Evolutionary conservation across 2,113 vertebrate species (phyloP).

Genomic region (Thamnophis sirtalis): DNA sequence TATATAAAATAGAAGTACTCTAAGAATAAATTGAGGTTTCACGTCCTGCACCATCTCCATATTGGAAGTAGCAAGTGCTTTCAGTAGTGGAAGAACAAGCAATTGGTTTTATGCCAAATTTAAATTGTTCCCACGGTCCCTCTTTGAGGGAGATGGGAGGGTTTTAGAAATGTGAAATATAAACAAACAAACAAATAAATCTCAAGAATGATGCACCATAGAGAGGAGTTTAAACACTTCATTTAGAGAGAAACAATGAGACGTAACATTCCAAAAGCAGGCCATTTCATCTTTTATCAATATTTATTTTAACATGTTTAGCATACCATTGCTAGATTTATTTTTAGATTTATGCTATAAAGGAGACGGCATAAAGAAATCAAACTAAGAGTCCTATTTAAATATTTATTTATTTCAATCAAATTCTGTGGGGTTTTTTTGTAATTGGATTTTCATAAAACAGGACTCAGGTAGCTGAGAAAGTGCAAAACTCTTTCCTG

Average conservation of each 20-base stretch:
- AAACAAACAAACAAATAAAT: not conserved
- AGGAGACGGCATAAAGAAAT: not conserved
- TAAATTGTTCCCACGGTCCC: not conserved
- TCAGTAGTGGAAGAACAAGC: not conserved
- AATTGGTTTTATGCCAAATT: not conserved
- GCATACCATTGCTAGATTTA: not conserved
- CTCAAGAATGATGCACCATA: not conserved
- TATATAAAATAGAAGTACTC: not conserved
- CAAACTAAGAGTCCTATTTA: not conserved
- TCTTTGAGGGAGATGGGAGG: not conserved
- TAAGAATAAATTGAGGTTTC: not conserved
- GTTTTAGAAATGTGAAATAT: not conserved
- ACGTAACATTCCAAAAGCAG: not conserved
- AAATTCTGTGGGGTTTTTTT: not conserved
- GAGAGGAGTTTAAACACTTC: not conserved
- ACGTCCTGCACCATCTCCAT: not conserved
- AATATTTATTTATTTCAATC: not conserved
- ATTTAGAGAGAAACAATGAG: not conserved
- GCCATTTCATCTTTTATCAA: not conserved
- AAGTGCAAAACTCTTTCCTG: not conserved
- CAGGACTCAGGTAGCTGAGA: not conserved
- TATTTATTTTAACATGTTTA: not conserved
- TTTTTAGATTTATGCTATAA: not conserved
- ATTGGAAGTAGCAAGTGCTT: not conserved
- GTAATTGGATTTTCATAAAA: not conserved